Evolutionary conservation across 2,797 vertebrate genomes (phyloP), one percentile per base, ranked within the genome.

Genomic region (Polyboroides typus): DNA sequence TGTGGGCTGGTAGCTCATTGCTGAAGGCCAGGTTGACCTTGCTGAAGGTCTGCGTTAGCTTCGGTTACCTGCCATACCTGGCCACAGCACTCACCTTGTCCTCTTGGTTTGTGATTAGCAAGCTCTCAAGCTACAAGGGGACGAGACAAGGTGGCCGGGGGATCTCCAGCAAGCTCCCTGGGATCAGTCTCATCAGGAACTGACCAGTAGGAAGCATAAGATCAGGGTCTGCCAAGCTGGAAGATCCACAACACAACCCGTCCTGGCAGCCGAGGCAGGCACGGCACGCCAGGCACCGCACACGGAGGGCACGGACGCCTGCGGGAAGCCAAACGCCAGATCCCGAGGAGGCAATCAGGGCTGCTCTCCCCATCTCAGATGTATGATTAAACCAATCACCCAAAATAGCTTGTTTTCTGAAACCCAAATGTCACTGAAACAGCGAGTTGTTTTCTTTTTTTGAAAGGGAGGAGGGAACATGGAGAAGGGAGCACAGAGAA

Each of bases 121-220:
- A 62, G 34, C 7, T 34, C 56, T 62, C 64, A 25, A 4, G 48
- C 17, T 13, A 62, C 5, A 4, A 5, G 5, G 16, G 48, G 31
- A 45, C 17, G 27, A 63, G 33, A 25, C 29, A 3, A 0, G 22
- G 62, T 8, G 52, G 21, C 9, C 0, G 0, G 5, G 11, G 11
- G 14, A 1, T 75, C 40, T 60, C 89, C 63, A n/a, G 38, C 0
- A 12, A 55, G 22, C 4, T 12, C 36, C 29, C 17, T 0, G 0
- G n/a, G 6, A 53, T 82, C 21, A 16, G 38, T 15, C 47, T 72
- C 59, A 16, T 29, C 27, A 19, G 80, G 70, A 76, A 72, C 9
- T 1, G 8, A 48, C 31, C 58, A 10, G 63, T n/a, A 80, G 31
- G 58, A 67, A 42, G 36, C 26, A 19, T 13, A 8, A 38, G 42